Evolutionary conservation across 23 tunicate genomes (phyloP), one percentile per base, ranked within the genome.

Genomic region (Halocynthia roretzi): DNA sequence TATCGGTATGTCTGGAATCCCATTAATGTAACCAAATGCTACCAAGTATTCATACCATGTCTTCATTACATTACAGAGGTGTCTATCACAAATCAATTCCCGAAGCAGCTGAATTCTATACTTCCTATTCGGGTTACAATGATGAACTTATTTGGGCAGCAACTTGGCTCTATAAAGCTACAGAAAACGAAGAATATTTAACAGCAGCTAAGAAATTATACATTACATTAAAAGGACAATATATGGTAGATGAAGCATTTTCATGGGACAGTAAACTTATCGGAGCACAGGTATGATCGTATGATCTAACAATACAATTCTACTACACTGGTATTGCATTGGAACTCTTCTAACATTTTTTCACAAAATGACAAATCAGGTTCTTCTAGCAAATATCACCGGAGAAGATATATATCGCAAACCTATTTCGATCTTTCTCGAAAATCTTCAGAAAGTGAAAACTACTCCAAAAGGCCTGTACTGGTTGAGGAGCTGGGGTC

Each of bases 141-240:
- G 98, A 94, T 71, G 98, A 94, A 68, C 49, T 94, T 17, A 83
- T 80, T 15, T 94, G 98, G 98, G 90, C 94, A 10, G 83, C 90
- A 31, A 15, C 80, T 8, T 94, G 98, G 98, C 87, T 94, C 18
- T 87, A 76, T 64, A 80, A 65, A 22, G 98, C 94, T 50, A 87
- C 98, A 8, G 70, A 66, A 15, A 84, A 94, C 14, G n/a, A 56
- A 12, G 62, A 69, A 20, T 94, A 83, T 71, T 56, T 94, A n/a
- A 22, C 52, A 8, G 50, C 19, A 7, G 98, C 98, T 48, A 64
- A 15, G 22, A 74, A 74, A 54, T 54, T 74, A 11, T 53, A 74
- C 22, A 64, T 22, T 8, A 54, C n/a, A 18, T 54, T 74, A 48
- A 48, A 64, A 21, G 62, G 78, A 14, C 55, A 54, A 74, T 7